phyloP scores from a whole-genome alignment of 2,888 invertebrate genomes.

The Catocala nupta region DNA sequence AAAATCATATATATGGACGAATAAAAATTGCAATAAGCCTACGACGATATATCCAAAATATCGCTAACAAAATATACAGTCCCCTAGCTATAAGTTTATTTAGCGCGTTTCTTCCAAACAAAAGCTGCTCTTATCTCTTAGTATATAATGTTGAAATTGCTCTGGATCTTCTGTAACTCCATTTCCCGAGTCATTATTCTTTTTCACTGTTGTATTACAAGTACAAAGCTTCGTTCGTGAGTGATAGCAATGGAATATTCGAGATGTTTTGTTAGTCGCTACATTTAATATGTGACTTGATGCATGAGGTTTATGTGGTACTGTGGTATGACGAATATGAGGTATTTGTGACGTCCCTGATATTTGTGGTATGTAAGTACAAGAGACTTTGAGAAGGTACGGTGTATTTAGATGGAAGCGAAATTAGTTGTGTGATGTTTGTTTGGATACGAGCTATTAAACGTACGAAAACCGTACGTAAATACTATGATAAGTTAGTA shows the following conservation, averaged over 20 bases:
- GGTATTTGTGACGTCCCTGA: neutral
- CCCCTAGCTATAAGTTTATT: conserved; percentile 52
- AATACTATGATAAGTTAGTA: no score
- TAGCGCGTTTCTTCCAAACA: conserved; percentile 25
- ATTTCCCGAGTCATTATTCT: conserved; percentile 58
- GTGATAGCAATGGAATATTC: conserved; percentile 50
- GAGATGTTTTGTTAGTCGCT: conserved; percentile 53
- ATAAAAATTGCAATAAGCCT: conserved; percentile 53
- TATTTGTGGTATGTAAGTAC: no score
- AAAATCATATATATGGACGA: conserved; percentile 43
- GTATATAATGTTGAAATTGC: conserved; percentile 37
- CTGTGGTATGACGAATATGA: conserved; percentile 17
- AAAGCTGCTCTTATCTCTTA: conserved; percentile 17
- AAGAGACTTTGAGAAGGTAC: no score
- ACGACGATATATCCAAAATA: conserved; percentile 48
- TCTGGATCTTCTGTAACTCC: conserved; percentile 50
- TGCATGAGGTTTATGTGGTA: conserved; percentile 17
- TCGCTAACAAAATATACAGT: conserved; percentile 54
- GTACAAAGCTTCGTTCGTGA: conserved; percentile 51
- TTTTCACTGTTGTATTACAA: conserved; percentile 57
- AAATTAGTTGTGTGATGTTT: no score
- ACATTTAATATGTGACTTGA: conserved; percentile 53
- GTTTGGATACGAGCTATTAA: no score
- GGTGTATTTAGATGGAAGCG: no score
- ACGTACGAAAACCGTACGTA: no score